Conservation (phyloP, 2,797 vertebrate species). For the Brotula barbata region DNA sequence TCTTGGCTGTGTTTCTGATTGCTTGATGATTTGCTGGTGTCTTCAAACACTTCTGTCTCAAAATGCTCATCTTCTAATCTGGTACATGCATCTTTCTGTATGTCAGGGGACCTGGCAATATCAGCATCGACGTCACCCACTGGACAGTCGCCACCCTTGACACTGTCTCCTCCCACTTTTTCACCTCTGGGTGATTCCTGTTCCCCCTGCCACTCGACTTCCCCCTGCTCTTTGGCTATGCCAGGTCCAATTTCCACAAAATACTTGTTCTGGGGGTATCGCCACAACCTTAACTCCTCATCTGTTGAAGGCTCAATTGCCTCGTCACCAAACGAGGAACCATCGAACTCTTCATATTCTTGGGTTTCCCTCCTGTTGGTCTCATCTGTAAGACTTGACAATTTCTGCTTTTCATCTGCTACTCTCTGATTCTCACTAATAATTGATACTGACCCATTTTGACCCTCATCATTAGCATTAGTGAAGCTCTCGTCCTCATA, state of each 20-base stretch:
- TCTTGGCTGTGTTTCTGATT: background rate
- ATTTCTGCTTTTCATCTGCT: slow-evolving; percentile 9
- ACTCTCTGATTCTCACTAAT: background rate
- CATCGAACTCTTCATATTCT: slow-evolving; percentile 22
- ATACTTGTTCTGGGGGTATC: slow-evolving; percentile 52
- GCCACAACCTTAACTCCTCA: slow-evolving; percentile 60
- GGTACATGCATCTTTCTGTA: background rate
- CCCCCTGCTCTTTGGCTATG: background rate
- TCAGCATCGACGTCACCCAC: slow-evolving; percentile 1
- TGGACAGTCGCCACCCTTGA: background rate
- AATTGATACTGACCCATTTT: slow-evolving; percentile 18
- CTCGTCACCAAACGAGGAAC: slow-evolving; percentile 37
- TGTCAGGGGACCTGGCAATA: slow-evolving; percentile 11
- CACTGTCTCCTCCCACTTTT: background rate
- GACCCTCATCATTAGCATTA: background rate
- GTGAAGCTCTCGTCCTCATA: slow-evolving; percentile 38
- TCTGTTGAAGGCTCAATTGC: slow-evolving; percentile 62
- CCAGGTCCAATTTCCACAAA: no score
- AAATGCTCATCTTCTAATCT: background rate
- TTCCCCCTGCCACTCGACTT: background rate
- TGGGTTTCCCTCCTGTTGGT: background rate
- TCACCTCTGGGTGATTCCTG: background rate
- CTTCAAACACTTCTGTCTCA: background rate
- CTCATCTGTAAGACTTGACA: background rate
- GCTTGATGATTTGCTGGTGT: slow-evolving; percentile 1